Evolutionary conservation across 2,888 invertebrate species (phyloP).

Genomic region (Gisinianus flammeolus): DNA sequence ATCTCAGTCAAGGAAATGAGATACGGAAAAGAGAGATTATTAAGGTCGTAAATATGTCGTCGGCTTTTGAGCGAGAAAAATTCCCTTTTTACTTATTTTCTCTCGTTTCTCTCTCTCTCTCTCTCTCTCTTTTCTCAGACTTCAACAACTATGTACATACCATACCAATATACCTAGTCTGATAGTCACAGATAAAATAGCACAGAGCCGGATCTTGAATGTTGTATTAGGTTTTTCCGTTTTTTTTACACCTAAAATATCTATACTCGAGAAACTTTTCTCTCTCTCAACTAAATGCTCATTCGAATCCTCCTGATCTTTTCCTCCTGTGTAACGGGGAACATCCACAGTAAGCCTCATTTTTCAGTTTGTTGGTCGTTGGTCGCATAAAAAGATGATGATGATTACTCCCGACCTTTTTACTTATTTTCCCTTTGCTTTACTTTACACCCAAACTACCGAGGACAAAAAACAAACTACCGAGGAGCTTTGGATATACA

Average conservation of each 20-base stretch:
- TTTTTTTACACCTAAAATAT: too few species aligned
- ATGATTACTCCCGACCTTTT: too few species aligned
- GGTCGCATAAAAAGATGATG: too few species aligned
- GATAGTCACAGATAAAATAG: background rate
- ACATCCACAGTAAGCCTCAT: too few species aligned
- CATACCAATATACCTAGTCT: background rate
- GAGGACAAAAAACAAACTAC: background rate
- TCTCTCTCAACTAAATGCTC: too few species aligned
- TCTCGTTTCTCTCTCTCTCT: background rate
- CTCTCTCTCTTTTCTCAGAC: background rate
- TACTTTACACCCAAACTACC: background rate
- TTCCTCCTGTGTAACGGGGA: too few species aligned
- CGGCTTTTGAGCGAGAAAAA: background rate
- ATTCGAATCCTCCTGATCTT: too few species aligned
- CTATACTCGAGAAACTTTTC: too few species aligned
- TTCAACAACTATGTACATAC: background rate
- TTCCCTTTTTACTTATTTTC: background rate
- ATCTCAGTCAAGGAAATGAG: background rate
- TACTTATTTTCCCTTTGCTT: background rate
- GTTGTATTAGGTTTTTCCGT: too few species aligned
- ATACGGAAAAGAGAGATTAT: slow-evolving; percentile 2
- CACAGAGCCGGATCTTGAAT: background rate
- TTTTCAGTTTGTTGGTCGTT: too few species aligned
- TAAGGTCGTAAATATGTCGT: background rate
- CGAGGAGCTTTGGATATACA: background rate